Percentiles rank a stretch among this genome's conserved stretches.
These are phyloP conservation scores for Stenodera caucasica DNA, from an alignment of 2,888 invertebrate genomes.

Conservation along the genomic window DNA sequence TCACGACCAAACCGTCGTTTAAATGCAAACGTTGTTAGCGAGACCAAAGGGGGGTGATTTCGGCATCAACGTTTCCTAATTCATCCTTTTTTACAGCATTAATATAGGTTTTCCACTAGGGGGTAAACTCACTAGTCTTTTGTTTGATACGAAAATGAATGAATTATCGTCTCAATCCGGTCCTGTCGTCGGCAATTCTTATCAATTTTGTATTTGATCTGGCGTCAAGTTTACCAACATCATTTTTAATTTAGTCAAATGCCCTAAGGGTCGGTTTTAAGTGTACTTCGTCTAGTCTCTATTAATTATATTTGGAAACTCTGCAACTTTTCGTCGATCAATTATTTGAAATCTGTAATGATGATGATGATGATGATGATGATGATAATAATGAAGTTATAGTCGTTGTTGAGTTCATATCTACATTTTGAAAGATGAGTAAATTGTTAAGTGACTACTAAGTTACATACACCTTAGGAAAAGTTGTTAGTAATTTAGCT, in stretches of 20 bases:
- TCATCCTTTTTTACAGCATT: slow-evolving; percentile 18
- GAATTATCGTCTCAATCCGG: no score
- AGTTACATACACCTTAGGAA: neutral
- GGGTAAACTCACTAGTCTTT: no score
- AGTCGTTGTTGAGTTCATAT: neutral
- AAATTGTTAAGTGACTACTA: neutral
- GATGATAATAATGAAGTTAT: no score
- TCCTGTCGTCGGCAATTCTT: neutral
- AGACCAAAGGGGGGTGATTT: slow-evolving; percentile 37
- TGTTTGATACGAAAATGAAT: no score
- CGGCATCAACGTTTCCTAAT: slow-evolving; percentile 40
- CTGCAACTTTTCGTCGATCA: no score
- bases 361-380: no score
- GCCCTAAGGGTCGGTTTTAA: neutral
- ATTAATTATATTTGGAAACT: no score
- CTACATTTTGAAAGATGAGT: neutral
- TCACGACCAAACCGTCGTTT: slow-evolving; percentile 34
- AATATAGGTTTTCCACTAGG: no score
- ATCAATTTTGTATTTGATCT: neutral
- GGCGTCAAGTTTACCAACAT: neutral
- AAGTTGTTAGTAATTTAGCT: neutral
- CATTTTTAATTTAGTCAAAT: neutral
- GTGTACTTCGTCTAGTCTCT: no score
- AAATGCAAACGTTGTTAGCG: slow-evolving; percentile 43
- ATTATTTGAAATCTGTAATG: no score